phyloP scores from a whole-genome alignment of 2,113 vertebrate genomes.

The Anas platyrhynchos region DNA sequence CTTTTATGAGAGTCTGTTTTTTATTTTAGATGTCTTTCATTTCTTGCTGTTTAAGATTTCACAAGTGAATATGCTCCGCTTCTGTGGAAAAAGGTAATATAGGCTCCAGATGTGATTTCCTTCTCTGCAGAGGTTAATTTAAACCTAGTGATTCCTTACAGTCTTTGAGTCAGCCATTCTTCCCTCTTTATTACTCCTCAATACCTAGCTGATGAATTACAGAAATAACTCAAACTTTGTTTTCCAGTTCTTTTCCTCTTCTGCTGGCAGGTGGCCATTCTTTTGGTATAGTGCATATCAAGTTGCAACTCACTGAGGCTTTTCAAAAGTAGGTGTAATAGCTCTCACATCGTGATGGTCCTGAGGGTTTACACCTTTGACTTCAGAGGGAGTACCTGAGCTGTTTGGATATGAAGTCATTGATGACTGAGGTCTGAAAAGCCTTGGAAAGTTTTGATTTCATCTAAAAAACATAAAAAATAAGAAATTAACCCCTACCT shows the following conservation, averaged over 20 bases:
- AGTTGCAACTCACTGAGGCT: background rate
- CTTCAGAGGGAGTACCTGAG: background rate
- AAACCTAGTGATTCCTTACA: slow-evolving; percentile 12
- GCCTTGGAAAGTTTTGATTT: background rate
- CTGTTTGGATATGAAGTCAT: background rate
- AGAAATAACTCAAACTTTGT: background rate
- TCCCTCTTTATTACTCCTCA: background rate
- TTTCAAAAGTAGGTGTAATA: background rate
- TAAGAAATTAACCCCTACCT: background rate
- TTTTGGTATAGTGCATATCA: background rate
- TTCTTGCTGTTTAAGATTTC: slow-evolving; percentile 31
- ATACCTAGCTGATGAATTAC: background rate
- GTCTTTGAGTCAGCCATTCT: background rate
- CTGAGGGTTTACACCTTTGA: background rate
- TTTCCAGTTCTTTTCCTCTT: background rate
- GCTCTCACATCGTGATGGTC: accelerated
- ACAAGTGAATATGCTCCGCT: slow-evolving; percentile 46
- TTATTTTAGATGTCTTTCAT: slow-evolving; percentile 1
- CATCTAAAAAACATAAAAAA: background rate
- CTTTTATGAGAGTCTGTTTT: background rate
- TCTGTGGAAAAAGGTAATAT: slow-evolving; percentile 25
- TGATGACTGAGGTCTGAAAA: background rate
- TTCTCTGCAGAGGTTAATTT: slow-evolving; percentile 25
- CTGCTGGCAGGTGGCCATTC: background rate
- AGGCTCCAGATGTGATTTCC: slow-evolving; percentile 49